phyloP scores from a whole-genome alignment of 2,113 vertebrate genomes.

The Gila orcuttii region DNA sequence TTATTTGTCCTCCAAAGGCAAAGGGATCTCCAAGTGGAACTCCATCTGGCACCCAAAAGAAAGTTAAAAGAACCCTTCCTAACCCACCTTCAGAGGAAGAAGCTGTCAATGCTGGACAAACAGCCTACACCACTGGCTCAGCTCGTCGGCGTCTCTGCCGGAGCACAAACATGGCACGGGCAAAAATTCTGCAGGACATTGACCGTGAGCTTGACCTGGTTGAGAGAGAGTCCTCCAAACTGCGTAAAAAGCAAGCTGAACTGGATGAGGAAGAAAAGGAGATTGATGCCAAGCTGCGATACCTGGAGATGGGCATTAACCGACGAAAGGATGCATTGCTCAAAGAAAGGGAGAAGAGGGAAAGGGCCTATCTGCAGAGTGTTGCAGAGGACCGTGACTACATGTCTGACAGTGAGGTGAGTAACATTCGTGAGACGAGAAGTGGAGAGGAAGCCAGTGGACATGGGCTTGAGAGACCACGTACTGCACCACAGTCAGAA shows the following conservation, averaged over 20 bases:
- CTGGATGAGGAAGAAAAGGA: slow-evolving; percentile 98
- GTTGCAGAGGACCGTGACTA: slow-evolving; percentile 98
- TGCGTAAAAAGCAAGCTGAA: slow-evolving; percentile 97
- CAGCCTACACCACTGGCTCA: slow-evolving; percentile 83
- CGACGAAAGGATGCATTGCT: slow-evolving; percentile 93
- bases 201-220: slow-evolving; percentile 95
- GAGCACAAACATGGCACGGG: slow-evolving; percentile 95
- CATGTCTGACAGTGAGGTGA: slow-evolving; percentile 99
- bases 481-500: slow-evolving; percentile 93
- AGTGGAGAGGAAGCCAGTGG: slow-evolving; percentile 74
- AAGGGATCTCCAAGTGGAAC: slow-evolving; percentile 83
- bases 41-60: slow-evolving; percentile 89
- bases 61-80: slow-evolving; percentile 95
- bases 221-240: slow-evolving; percentile 96
- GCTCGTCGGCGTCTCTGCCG: slow-evolving; percentile 92
- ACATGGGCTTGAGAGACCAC: slow-evolving; percentile 88
- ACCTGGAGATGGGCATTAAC: slow-evolving; percentile 98
- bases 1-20: slow-evolving; percentile 69
- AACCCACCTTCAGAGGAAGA: slow-evolving; percentile 95
- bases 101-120: slow-evolving; percentile 77
- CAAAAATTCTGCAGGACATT: slow-evolving; percentile 98
- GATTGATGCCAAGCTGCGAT: slow-evolving; percentile 96
- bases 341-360: slow-evolving; percentile 95
- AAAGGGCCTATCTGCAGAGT: slow-evolving; percentile 94
- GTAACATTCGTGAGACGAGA: slow-evolving; percentile 86